Evolutionary conservation across 2,797 vertebrate species (phyloP).

Genomic region (Dendrocincla tyrannina): DNA sequence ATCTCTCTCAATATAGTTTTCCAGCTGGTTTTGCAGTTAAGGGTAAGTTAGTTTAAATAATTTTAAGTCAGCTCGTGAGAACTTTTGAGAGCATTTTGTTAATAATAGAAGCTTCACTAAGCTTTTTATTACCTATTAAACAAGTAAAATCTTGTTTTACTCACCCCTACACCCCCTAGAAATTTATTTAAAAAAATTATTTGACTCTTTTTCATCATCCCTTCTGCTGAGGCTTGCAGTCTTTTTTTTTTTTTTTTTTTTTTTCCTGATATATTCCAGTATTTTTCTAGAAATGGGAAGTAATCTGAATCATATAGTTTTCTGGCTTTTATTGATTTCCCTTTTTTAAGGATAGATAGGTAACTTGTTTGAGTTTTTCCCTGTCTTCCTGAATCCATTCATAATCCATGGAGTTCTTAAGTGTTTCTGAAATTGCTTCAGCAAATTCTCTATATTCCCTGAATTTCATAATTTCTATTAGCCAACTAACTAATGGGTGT

Average conservation of each 20-base stretch:
- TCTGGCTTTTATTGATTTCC: neutral
- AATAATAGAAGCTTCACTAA: neutral
- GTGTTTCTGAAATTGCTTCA: neutral
- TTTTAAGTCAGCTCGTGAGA: neutral
- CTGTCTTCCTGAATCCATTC: neutral
- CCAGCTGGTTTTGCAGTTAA: neutral
- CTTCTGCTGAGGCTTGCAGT: neutral
- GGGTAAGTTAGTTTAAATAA: neutral
- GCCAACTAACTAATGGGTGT: neutral
- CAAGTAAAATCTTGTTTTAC: neutral
- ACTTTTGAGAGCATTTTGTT: neutral
- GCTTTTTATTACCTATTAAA: neutral
- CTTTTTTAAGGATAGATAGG: neutral
- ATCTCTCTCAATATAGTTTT: neutral
- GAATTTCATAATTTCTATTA: neutral
- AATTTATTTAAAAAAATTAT: neutral
- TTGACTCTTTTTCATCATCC: neutral
- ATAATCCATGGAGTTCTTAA: neutral
- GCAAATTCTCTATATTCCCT: neutral
- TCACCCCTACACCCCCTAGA: fast-evolving
- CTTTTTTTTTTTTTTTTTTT: neutral
- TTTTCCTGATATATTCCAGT: neutral
- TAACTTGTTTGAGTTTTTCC: neutral
- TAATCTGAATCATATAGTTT: neutral
- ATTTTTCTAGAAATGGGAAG: neutral